Evolutionary conservation across 2,888 invertebrate species (phyloP).

Genomic region (Mesochorus sp.): DNA sequence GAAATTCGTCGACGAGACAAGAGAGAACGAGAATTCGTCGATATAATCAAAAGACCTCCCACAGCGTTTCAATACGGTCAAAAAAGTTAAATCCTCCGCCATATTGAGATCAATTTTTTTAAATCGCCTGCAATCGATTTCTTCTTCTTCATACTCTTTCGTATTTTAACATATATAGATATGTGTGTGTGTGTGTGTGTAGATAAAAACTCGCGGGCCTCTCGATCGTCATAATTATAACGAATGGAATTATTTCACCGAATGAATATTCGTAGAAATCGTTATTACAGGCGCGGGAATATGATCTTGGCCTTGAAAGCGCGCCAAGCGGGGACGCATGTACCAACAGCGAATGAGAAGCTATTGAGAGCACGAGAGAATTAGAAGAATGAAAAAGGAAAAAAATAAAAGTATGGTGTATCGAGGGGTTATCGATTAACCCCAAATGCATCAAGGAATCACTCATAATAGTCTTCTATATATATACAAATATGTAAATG

Average conservation of each 20-base stretch:
- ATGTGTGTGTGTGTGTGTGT: not conserved
- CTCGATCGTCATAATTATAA: too few species aligned
- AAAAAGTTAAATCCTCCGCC: slow-evolving; percentile 24
- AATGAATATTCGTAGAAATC: slow-evolving; percentile 39
- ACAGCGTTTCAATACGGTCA: slow-evolving; percentile 26
- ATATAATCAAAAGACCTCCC: slow-evolving; percentile 24
- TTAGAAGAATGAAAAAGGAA: not conserved
- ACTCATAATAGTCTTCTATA: too few species aligned
- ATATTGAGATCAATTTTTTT: slow-evolving; percentile 45
- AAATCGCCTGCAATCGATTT: slow-evolving; percentile 44
- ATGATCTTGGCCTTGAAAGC: slow-evolving; percentile 46
- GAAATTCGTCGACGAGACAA: slow-evolving; percentile 30
- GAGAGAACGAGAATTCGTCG: not conserved
- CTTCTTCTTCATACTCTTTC: slow-evolving; percentile 19
- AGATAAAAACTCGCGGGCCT: too few species aligned
- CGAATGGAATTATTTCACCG: slow-evolving; percentile 14
- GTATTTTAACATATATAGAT: not conserved
- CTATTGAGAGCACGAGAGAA: slow-evolving; percentile 23
- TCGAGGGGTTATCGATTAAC: slow-evolving; percentile 42
- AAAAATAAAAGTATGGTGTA: not conserved
- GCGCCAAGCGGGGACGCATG: too few species aligned
- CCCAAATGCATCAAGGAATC: slow-evolving; percentile 28
- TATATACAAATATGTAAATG: too few species aligned
- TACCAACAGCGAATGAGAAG: slow-evolving; percentile 4
- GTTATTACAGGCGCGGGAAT: slow-evolving; percentile 24